These are phyloP conservation scores for Eristalis intricaria DNA, from an alignment of 2,888 invertebrate genomes.

Conservation along the genomic window DNA sequence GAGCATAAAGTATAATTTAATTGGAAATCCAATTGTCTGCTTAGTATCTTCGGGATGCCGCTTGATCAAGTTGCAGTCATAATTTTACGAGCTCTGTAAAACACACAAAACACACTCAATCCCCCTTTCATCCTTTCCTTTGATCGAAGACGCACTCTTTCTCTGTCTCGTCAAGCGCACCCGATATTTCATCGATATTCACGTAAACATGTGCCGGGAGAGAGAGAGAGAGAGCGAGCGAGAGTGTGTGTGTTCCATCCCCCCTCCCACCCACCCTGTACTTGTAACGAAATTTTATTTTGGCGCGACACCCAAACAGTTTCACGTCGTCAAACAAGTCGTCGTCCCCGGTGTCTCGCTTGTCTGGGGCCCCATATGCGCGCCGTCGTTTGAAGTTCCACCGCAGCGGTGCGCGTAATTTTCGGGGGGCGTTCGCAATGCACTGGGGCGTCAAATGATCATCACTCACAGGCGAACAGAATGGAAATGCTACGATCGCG, in stretches of 20 bases:
- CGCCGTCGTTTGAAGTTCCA: slow-evolving; percentile 53
- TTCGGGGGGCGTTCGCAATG: slow-evolving; percentile 67
- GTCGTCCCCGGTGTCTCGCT: slow-evolving; percentile 10
- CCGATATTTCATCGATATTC: slow-evolving; percentile 56
- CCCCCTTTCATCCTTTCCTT: slow-evolving; percentile 59
- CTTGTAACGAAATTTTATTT: slow-evolving; percentile 40
- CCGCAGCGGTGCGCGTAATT: slow-evolving; percentile 41
- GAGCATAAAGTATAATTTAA: slow-evolving; percentile 34
- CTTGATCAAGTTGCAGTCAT: slow-evolving; percentile 30
- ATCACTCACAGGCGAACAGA: slow-evolving; percentile 4
- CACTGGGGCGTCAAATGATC: slow-evolving; percentile 58
- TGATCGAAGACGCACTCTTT: slow-evolving; percentile 45
- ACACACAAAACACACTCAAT: not conserved
- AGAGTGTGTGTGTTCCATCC: too few relatives aligned
- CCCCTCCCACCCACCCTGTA: slow-evolving; percentile 1
- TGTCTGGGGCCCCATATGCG: slow-evolving; percentile 1
- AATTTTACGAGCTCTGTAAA: slow-evolving; percentile 21
- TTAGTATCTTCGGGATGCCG: slow-evolving; percentile 15
- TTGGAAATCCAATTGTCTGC: slow-evolving; percentile 26
- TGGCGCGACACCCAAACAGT: slow-evolving; percentile 66
- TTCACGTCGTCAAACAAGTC: slow-evolving; percentile 48
- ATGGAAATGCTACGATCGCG: not conserved
- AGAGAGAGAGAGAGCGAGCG: not conserved
- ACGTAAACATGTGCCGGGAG: slow-evolving; percentile 32
- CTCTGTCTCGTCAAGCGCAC: slow-evolving; percentile 39